Base-by-base conservation (phyloP, 2,888 invertebrate genomes). In the Ophion ellenae region DNA sequence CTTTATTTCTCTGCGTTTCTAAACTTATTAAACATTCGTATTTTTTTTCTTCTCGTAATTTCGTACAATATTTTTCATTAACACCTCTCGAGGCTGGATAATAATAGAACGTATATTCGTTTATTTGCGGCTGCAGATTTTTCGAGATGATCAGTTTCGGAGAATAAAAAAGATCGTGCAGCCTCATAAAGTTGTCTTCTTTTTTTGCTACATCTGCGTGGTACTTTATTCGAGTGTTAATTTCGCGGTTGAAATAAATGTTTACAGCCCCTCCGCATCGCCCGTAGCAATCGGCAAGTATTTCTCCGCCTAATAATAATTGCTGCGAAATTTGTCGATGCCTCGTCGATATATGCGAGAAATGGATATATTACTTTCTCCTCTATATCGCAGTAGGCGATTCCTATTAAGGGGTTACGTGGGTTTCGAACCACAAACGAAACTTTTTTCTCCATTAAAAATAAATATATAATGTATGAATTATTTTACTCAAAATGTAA, bases 1-100 rank as follows among this genome's bases (percentile, higher is more conserved):
- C n/a, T 47, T 78, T 47, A 67, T 73, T n/a, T 40, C 45, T 40
- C 67, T 17, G 17, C 74, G 24, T 79, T 74, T 78, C 69, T 70
- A 78, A 61, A 45, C 53, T 45, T 69, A 5, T 53, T 53, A 53
- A 17, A 53, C 53, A 53, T 53, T 14, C 11, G 53, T 17, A 53
- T 17, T 53, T 11, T 53, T 53, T 53, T 53, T 53, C 11, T 20
- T 32, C 32, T 71, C 5, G 17, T 2, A 59, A 36, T 78, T 45
- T 59, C 59, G 24, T 36, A 28, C 17, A 59, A 57, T 36, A 40
- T 14, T 66, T 40, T 69, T 28, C 69, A 69, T 69, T 67, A 57
- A 24, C 40, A 45, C 17, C 28, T 59, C 28, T 66, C 14, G n/a
- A 66, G 11, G n/a, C 4, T 2, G 17, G 53, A 70, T 32, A 70